Evolutionary conservation across 2,888 invertebrate genomes (phyloP), one percentile per base, ranked within the genome.

Genomic region (Pasiphila rectangulata): DNA sequence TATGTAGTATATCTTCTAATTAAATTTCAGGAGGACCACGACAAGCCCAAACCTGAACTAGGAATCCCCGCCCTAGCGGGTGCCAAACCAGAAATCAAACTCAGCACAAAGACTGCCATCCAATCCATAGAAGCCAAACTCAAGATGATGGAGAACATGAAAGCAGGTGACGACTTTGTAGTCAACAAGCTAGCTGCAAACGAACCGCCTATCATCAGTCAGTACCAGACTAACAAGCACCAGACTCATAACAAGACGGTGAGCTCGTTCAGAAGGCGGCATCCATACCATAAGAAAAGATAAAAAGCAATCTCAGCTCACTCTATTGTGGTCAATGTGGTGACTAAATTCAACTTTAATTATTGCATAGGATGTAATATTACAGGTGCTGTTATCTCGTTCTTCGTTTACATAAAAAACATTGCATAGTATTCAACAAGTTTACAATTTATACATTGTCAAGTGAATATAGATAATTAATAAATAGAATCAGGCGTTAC

Each of bases 71-170:
- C 93, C 0, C 72, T 96, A 52, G 93, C 94, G 0, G 94, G 94
- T 38, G 90, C 90, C 0, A 89, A 90, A 30, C 89, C 85, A 1
- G 88, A 93, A 67, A 65, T 87, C 1, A 94, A 92, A 79, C 80
- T 93, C 1, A 95, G 95, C 72, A 92, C 93, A 63, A 92, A 93
- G 68, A 93, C 93, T 4, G 94, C 96, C 43, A 96, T 97, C 57
- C 94, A 94, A 69, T 96, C 96, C 0, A 96, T 97, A 49, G 96
- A 96, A 75, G 95, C 95, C 0, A 96, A 97, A 77, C 82, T 97
- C 0, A 95, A 94, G 68, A 84, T 94, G 74, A 93, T 96, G 92
- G 94, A 95, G 61, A 91, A 90, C 54, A 90, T 91, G 72, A 90
- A 91, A 59, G 90, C 91, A 0, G 90, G 91, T 32, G 93, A 94